A percentile compares a stretch with the other conserved stretches of the same genome.
phyloP scores from a whole-genome alignment of 2,888 invertebrate genomes.

The Perdita meconis region DNA sequence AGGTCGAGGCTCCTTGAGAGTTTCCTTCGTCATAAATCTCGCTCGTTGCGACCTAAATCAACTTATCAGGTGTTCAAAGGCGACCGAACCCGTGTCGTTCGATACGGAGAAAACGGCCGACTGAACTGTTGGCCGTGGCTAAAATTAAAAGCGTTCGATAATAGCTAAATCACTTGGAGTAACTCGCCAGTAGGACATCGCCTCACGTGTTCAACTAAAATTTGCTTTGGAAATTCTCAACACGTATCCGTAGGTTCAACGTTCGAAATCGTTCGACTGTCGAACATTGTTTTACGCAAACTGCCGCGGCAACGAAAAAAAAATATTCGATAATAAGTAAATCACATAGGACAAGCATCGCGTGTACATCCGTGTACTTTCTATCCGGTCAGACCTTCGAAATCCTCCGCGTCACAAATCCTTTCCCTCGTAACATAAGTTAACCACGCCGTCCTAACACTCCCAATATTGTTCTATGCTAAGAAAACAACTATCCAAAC shows the following conservation, averaged over 20 bases:
- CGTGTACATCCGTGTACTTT: slow-evolving; percentile 3
- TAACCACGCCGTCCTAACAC: not conserved
- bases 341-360: not conserved
- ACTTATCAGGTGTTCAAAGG: not conserved
- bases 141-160: slow-evolving; percentile 7
- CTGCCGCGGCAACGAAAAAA: no score
- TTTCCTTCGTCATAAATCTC: no score
- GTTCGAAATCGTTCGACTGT: no score
- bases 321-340: not conserved
- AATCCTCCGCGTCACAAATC: not conserved
- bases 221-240: no score
- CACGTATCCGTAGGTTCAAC: no score
- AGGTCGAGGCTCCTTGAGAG: no score
- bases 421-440: not conserved
- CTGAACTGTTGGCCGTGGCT: not conserved
- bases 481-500: not conserved
- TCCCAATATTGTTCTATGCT: not conserved
- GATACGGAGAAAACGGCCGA: not conserved
- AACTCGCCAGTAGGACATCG: not conserved
- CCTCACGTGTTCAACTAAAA: no score
- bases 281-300: no score
- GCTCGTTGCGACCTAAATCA: no score
- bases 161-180: slow-evolving; percentile 1
- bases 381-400: not conserved
- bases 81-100: not conserved